Base-by-base conservation (phyloP, 2,113 vertebrate species). In the Sapayoa aenigma region DNA sequence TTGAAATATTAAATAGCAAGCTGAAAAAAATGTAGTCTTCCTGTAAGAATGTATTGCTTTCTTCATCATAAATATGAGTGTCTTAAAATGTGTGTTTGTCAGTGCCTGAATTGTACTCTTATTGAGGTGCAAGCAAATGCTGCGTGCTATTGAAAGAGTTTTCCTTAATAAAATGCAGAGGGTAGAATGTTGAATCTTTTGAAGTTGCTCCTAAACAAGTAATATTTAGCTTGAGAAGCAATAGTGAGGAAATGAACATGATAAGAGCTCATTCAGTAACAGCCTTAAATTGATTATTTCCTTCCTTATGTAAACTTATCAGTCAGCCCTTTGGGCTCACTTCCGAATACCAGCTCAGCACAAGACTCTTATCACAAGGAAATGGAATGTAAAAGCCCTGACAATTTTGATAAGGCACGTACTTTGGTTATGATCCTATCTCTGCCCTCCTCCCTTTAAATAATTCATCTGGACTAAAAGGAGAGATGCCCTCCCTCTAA, bases 251-350 rank as follows among this genome's bases (percentile, higher is more conserved):
- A 98, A 98, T 98, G 97, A 98, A 97, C 97, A 96, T 91, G 97
- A 98, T 98, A 98, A 98, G 97, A 97, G 89, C 98, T 99, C 98
- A 97, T 98, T 98, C 97, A 98, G 98, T 99, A 99, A 99, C 98
- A 98, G 98, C 95, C 94, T 87, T 97, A 98, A 99, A 99, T 98
- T 98, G 98, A 99, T 99, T 99, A 98, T 98, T 99, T 99, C 99
- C 99, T 99, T 98, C 98, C 98, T 98, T 96, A 97, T 98, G 98
- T 98, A 99, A 99, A 98, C 98, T 98, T 95, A 97, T 98, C 98
- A 97, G 96, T 96, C 98, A 97, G 97, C 97, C 97, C 97, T 98
- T 97, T 97, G 97, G 98, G 97, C 98, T 98, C 97, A 97, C 98
- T 99, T 99, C 98, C 96, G 97, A 99, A 98, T 94, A 96, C 96